A percentile compares a stretch with the other conserved stretches of the same genome.
These are phyloP conservation scores for Chelonus insularis DNA, from an alignment of 1,140 invertebrate species.

Conservation along the genomic window DNA sequence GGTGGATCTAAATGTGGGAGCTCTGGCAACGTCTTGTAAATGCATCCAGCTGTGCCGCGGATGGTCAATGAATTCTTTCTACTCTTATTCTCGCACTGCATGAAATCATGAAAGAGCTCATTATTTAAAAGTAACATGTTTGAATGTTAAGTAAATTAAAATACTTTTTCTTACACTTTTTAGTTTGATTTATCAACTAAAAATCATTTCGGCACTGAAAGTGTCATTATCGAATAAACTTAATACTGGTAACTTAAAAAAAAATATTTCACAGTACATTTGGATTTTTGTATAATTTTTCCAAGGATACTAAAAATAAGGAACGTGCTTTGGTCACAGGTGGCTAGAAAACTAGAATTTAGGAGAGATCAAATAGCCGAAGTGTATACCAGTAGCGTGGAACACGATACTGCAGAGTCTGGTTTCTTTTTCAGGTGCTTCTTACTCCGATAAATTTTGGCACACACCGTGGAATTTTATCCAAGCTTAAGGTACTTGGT, in stretches of 20 bases:
- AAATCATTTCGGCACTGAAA: too few species aligned
- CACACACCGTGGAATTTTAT: conserved; percentile 41
- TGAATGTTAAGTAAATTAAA: too few species aligned
- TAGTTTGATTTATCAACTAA: too few species aligned
- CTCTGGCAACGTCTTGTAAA: conserved; percentile 5
- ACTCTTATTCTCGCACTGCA: neutral
- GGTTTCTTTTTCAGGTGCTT: conserved; percentile 4
- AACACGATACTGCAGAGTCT: conserved; percentile 38
- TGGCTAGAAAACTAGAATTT: conserved; percentile 33
- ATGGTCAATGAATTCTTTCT: neutral
- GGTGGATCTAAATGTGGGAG: conserved; percentile 27
- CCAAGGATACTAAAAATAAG: too few species aligned
- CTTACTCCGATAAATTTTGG: conserved; percentile 33
- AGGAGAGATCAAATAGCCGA: conserved; percentile 42
- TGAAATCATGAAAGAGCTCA: conserved; percentile 12
- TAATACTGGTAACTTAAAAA: too few species aligned
- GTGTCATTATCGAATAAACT: too few species aligned
- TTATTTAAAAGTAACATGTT: conserved; percentile 14
- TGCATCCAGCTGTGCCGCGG: conserved; percentile 18
- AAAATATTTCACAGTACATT: too few species aligned
- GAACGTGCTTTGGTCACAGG: conserved; percentile 40
- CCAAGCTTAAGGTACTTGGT: conserved; percentile 29
- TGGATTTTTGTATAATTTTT: too few species aligned
- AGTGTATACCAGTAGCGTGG: conserved; percentile 51
- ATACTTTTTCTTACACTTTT: too few species aligned